Base-by-base conservation (phyloP, 2,797 vertebrate genomes). In the Lerista edwardsae region DNA sequence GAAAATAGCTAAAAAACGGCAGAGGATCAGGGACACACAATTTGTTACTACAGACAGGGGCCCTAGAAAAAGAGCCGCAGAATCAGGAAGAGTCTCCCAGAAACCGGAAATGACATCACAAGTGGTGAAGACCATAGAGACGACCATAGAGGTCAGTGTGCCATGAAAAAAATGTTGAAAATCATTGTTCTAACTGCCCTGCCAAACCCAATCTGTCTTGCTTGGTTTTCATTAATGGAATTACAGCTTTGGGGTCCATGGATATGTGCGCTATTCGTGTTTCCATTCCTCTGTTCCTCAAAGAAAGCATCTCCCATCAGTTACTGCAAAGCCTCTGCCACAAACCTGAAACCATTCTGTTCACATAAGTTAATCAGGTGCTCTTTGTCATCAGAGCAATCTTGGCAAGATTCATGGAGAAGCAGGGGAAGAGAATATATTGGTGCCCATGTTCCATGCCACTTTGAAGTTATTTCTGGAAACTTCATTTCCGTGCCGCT, bases 401-500 rank as follows among this genome's bases (percentile, higher is more conserved):
- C 61, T 6, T 21, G 19, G 11, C 44, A 75, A 69, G 78, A 80
- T 85, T 75, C 14, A 41, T 7, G 12, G 8, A 34, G n/a, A n/a
- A 44, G 62, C 17, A 14, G 51, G 14, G 72, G 23, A 36, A 41
- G 34, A 6, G 39, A 62, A 41, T 78, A 65, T 39, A 34, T 29
- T 57, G 51, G 71, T 34, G n/a, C 80, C 71, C 78, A 68, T 47
- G 71, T 68, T 61, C 47, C 73, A 57, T 9, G n/a, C 44, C 12
- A 57, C 73, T 85, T 65, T 59, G 62, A 61, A 34, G 78, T 68
- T 85, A 80, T 85, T 85, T 85, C 79, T 75, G 59, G 84, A 85
- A 85, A 67, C 47, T 41, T 79, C 74, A 85, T 85, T 80, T 85
- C 68, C 44, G 57, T 17, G 36, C 75, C 76, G 29, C 77, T 27